Percentiles rank a stretch among this genome's conserved stretches.
Conservation (phyloP, 1,140 invertebrate species). For the Paraescarpia echinospica region DNA sequence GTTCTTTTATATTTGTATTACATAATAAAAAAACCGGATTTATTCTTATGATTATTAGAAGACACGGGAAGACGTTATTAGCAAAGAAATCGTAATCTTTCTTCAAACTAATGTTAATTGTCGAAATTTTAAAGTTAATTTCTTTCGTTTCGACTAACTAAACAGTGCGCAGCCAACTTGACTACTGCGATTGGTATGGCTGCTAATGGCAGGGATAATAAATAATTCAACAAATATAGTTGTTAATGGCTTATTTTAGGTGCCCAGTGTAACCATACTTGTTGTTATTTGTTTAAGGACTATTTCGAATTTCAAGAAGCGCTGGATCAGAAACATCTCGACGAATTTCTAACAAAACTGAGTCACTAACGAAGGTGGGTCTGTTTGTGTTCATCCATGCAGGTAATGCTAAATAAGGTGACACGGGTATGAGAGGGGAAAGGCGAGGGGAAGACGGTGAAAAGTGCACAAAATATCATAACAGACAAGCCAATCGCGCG, state of each 20-base stretch:
- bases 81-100: neutral
- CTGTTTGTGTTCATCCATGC: neutral
- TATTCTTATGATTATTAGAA: no score
- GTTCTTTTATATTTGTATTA: neutral
- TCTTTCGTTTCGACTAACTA: neutral
- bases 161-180: neutral
- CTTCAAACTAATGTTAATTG: neutral
- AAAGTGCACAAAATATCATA: neutral
- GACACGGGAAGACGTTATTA: neutral
- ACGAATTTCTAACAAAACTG: neutral
- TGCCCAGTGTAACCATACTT: neutral
- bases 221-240: neutral
- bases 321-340: neutral
- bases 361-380: neutral
- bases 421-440: neutral
- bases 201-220: neutral
- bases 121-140: neutral
- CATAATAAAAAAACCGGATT: neutral
- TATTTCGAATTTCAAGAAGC: conserved; percentile 6
- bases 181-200: neutral
- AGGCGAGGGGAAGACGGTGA: no score
- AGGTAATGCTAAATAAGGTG: neutral
- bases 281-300: neutral
- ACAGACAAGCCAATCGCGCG: no score
- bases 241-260: neutral